These are phyloP conservation scores for Ethmia dodecea DNA, from an alignment of 2,888 invertebrate species.

Conservation along the genomic window DNA sequence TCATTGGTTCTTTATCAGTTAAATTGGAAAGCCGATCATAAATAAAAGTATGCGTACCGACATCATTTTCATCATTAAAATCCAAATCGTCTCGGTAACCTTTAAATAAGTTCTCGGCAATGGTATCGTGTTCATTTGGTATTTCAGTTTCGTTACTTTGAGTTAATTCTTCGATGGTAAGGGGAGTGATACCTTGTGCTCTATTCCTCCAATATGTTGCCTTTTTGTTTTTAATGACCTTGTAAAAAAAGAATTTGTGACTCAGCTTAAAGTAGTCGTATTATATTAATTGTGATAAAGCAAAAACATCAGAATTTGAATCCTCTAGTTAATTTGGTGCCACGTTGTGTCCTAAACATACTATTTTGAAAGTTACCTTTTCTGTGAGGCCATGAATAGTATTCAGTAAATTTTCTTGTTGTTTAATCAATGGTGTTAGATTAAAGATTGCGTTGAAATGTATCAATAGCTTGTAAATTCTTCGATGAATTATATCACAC, in stretches of 20 bases:
- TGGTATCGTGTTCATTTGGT: conserved; percentile 45
- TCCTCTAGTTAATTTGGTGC: conserved; percentile 4
- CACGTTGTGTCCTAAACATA: neutral
- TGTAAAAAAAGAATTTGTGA: conserved; percentile 2
- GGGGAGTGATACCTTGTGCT: conserved; percentile 57
- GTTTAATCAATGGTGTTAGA: conserved; percentile 81
- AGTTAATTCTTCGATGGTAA: conserved; percentile 20
- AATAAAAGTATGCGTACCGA: too few species aligned
- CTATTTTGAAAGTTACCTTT: conserved; percentile 67
- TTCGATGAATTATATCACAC: conserved; percentile 89
- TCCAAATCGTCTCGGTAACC: conserved; percentile 88
- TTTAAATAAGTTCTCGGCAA: conserved; percentile 74
- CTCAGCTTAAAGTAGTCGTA: too few species aligned
- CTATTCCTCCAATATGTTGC: conserved; percentile 73
- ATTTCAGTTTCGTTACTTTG: conserved; percentile 46
- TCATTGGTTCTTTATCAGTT: neutral
- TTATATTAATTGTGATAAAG: too few species aligned
- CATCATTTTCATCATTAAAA: conserved; percentile 87
- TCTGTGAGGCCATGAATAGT: conserved; percentile 87
- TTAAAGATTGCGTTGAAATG: conserved; percentile 85
- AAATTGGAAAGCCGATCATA: too few species aligned
- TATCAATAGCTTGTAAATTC: conserved; percentile 86
- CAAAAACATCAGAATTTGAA: too few species aligned
- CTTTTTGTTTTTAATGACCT: conserved; percentile 80
- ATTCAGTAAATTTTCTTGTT: conserved; percentile 81